Evolutionary conservation across 2,797 vertebrate species (phyloP).

Genomic region (Malurus splendens): DNA sequence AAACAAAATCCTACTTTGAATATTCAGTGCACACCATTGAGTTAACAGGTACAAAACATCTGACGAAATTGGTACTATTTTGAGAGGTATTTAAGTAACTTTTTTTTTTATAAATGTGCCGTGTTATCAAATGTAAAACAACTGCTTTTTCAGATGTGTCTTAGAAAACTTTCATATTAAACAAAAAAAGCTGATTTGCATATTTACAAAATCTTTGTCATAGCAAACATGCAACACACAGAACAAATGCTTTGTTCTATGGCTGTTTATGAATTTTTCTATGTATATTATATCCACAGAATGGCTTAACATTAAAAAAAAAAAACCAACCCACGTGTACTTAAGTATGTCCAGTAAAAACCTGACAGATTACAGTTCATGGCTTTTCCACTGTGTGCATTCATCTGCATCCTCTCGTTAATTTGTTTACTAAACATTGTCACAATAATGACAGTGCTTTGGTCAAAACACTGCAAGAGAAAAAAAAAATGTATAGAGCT

Average conservation of each 20-base stretch:
- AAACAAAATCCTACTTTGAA: slow-evolving; percentile 52
- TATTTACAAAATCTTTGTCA: slow-evolving; percentile 79
- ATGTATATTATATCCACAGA: slow-evolving; percentile 46
- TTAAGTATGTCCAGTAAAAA: slow-evolving; percentile 65
- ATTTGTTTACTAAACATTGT: slow-evolving; percentile 69
- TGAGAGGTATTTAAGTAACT: slow-evolving; percentile 68
- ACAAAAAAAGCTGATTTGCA: slow-evolving; percentile 76
- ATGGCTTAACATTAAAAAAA: slow-evolving; percentile 32
- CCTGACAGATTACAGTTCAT: slow-evolving; percentile 59
- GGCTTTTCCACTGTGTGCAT: slow-evolving; percentile 63
- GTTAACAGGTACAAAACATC: slow-evolving; percentile 52
- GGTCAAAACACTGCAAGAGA: slow-evolving; percentile 65
- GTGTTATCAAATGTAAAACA: slow-evolving; percentile 61
- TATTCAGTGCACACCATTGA: slow-evolving; percentile 67
- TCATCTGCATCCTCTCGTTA: slow-evolving; percentile 56
- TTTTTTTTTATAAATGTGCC: slow-evolving; percentile 52
- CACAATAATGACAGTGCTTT: slow-evolving; percentile 67
- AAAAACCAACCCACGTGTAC: background rate
- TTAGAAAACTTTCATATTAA: slow-evolving; percentile 72
- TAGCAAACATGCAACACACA: slow-evolving; percentile 76
- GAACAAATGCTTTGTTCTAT: slow-evolving; percentile 73
- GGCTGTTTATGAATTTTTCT: slow-evolving; percentile 63
- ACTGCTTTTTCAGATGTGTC: slow-evolving; percentile 49
- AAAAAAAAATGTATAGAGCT: slow-evolving; percentile 24
- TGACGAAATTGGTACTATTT: slow-evolving; percentile 53